A percentile compares a stretch with the other conserved stretches of the same genome.
These are phyloP conservation scores for Nipponia nippon DNA, from an alignment of 2,113 vertebrate genomes.

Conservation along the genomic window DNA sequence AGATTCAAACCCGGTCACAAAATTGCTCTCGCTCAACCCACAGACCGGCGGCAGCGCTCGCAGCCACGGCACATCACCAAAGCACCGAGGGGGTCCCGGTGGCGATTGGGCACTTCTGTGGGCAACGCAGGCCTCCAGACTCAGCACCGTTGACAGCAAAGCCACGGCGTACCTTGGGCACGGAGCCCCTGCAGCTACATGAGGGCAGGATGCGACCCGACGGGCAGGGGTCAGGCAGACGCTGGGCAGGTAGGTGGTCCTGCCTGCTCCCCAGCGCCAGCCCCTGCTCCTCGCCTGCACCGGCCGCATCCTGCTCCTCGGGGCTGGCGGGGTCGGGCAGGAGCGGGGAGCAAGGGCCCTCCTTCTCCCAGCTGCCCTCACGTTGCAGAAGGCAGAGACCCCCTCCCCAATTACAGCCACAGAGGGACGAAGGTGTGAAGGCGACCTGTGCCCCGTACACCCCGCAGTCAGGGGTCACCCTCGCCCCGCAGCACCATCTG, in stretches of 20 bases:
- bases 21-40: background rate
- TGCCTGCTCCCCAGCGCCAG: background rate
- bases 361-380: background rate
- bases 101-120: rapidly evolving
- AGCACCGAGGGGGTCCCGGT: background rate
- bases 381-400: background rate
- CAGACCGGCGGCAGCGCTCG: background rate
- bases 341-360: background rate
- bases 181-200: background rate
- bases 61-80: rapidly evolving
- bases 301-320: too few species aligned
- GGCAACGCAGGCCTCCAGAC: background rate
- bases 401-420: background rate
- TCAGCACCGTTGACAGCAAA: rapidly evolving
- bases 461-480: background rate
- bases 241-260: background rate
- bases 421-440: background rate
- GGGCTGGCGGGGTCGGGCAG: background rate
- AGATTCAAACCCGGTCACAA: background rate
- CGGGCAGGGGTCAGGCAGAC: background rate
- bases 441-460: background rate
- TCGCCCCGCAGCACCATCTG: background rate
- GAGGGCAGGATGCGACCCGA: background rate
- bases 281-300: background rate
- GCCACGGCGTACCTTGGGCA: background rate